These are phyloP conservation scores for Agriopis aurantiaria DNA, from an alignment of 2,888 invertebrate genomes.

Conservation along the genomic window DNA sequence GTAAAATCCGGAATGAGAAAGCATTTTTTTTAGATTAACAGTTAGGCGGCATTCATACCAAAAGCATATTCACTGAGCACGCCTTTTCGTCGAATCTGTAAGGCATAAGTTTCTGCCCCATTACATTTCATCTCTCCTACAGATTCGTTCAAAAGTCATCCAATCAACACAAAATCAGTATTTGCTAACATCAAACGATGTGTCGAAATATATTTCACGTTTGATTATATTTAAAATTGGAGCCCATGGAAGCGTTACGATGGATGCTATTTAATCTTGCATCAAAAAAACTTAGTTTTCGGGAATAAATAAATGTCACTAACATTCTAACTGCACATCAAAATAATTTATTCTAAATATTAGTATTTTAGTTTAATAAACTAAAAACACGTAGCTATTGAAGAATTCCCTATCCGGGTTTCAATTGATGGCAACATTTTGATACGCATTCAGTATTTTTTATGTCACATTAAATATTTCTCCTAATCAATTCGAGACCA, in stretches of 20 bases:
- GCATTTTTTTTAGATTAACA: slow-evolving; percentile 1
- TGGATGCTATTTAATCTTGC: not conserved
- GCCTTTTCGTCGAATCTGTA: slow-evolving; percentile 16
- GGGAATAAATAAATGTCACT: no score
- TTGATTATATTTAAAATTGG: not conserved
- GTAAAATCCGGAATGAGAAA: not conserved
- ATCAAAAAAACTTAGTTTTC: not conserved
- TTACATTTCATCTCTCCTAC: slow-evolving; percentile 17
- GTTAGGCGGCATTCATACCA: slow-evolving; percentile 2
- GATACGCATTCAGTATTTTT: no score
- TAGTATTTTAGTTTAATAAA: no score
- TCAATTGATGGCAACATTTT: no score
- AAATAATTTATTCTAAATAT: no score
- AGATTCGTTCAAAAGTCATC: slow-evolving; percentile 23
- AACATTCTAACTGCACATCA: no score
- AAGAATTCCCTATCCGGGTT: no score
- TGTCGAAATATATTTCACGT: slow-evolving; percentile 9
- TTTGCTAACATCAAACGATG: slow-evolving; percentile 27
- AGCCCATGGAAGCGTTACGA: not conserved
- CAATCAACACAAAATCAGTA: slow-evolving; percentile 23
- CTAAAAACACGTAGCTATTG: no score
- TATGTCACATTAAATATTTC: no score
- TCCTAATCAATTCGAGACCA: no score
- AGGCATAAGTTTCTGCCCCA: slow-evolving; percentile 16
- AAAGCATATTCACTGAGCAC: slow-evolving; percentile 16